phyloP scores from a whole-genome alignment of 2,797 vertebrate species.

The Siniperca scherzeri region DNA sequence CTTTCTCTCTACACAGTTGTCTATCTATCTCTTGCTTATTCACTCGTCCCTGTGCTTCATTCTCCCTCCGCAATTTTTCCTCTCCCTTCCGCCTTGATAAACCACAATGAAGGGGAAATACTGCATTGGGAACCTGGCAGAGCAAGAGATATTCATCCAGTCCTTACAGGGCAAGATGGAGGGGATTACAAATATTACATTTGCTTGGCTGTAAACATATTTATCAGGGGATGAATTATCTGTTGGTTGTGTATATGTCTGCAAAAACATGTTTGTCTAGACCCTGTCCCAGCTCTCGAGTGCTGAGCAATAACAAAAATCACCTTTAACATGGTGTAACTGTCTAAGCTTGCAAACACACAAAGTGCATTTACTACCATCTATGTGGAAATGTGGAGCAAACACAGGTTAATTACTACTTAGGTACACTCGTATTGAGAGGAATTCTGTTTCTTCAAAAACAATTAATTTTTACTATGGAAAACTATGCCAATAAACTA shows the following conservation, averaged over 20 bases:
- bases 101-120: constrained; percentile 63
- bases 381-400: background rate
- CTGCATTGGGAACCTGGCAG: constrained; percentile 53
- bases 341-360: constrained; percentile 8
- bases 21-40: constrained; percentile 55
- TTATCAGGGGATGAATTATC: constrained; percentile 70
- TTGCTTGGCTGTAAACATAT: constrained; percentile 72
- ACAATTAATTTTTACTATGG: constrained; percentile 19
- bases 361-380: constrained; percentile 17
- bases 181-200: constrained; percentile 74
- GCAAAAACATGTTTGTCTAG: constrained; percentile 60
- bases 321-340: constrained; percentile 38
- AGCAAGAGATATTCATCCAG: constrained; percentile 70
- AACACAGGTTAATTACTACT: constrained; percentile 37
- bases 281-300: constrained; percentile 22
- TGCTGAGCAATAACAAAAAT: constrained; percentile 49
- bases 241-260: constrained; percentile 49
- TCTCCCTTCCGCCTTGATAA: constrained; percentile 45
- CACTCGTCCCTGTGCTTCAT: constrained; percentile 33
- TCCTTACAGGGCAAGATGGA: constrained; percentile 63
- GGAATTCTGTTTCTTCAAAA: constrained; percentile 35
- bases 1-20: constrained; percentile 47
- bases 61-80: constrained; percentile 33
- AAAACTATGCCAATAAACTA: constrained; percentile 30
- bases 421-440: background rate